Evolutionary conservation across 2,113 vertebrate species (phyloP), one percentile per base, ranked within the genome.

Genomic region (Gavialis gangeticus): DNA sequence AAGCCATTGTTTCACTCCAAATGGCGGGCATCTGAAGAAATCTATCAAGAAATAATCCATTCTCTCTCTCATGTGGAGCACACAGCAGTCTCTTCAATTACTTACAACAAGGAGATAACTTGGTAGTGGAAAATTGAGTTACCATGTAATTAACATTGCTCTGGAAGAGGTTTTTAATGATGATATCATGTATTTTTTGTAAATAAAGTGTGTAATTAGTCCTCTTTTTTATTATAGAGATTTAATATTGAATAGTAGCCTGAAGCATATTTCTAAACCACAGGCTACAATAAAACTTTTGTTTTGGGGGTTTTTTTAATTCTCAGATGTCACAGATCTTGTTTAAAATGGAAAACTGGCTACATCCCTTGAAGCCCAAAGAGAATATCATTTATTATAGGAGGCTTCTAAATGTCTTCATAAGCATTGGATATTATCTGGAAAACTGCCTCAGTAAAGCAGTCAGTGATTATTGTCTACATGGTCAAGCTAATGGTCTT

Each of bases 161-260:
- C 95, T 92, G 75, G 87, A 30, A 90, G 87, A 88, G 30, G 28
- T 88, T 91, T 88, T 75, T 95, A 92, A 94, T 94, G 83, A 97
- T 95, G 46, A 88, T 94, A 91, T 79, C 84, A 58, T 94, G 64
- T 83, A 91, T 91, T 96, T 97, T 97, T 94, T 84, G 84, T 90
- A 97, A 93, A 95, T 62, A 88, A 93, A 84, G 34, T 84, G 77
- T 93, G 92, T 87, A 94, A 96, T 96, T 88, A 89, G 94, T 96
- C 77, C 60, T 95, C 46, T 18, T 92, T 96, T 91, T 94, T 83
- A 90, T 89, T 95, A 80, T 58, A 90, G 73, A 87, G 67, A 59
- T 89, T 95, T 94, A 95, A 94, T 97, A 96, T 66, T 95, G 88
- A 95, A 67, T 75, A 96, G 86, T 92, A 73, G 82, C 92, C 82